Base-by-base conservation (phyloP, 2,113 vertebrate genomes). In the Mus spicilegus region DNA sequence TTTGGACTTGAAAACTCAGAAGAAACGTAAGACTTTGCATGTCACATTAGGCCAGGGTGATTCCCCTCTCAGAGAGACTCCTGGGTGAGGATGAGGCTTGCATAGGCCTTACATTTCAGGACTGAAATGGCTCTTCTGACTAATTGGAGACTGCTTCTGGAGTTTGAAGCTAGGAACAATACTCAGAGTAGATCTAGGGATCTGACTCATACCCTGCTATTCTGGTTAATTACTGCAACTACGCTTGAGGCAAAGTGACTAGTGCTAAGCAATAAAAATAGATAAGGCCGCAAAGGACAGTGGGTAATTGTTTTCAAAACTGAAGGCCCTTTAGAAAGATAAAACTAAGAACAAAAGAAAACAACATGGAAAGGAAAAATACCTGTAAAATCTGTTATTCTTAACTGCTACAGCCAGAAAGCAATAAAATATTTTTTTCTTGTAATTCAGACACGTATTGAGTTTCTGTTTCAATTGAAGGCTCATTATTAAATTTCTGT, bases 211-310 rank as follows among this genome's bases (percentile, higher is more conserved):
- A 97, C 88, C 3, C 63, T 95, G 95, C 97, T 97, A 95, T 97
- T 97, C 73, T 61, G 7, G 51, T 97, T 97, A 98, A 97, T 98
- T 96, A 96, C 67, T 85, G 97, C 97, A 97, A 89, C 22, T 42
- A 61, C 89, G 33, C 63, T 96, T 95, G 56, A 97, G 95, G 93
- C 54, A 96, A n/a, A 94, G 73, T 92, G 81, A 97, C 93, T 94
- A 95, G 92, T 96, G 82, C 9, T 96, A 95, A 78, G 56, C 89
- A 85, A 91, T 92, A 96, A 58, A 89, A 97, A 95, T 30, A 93
- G 39, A 85, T 94, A 86, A 96, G 72, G 89, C 11, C 20, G 82
- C 97, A 76, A 95, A 58, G 54, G 61, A 97, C 96, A 95, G 73
- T 95, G 88, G 90, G 77, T 95, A 97, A 95, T 92, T 97, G 42